Evolutionary conservation across 2,797 vertebrate genomes (phyloP), one percentile per base, ranked within the genome.

Genomic region (Cyprinodon diabolis): DNA sequence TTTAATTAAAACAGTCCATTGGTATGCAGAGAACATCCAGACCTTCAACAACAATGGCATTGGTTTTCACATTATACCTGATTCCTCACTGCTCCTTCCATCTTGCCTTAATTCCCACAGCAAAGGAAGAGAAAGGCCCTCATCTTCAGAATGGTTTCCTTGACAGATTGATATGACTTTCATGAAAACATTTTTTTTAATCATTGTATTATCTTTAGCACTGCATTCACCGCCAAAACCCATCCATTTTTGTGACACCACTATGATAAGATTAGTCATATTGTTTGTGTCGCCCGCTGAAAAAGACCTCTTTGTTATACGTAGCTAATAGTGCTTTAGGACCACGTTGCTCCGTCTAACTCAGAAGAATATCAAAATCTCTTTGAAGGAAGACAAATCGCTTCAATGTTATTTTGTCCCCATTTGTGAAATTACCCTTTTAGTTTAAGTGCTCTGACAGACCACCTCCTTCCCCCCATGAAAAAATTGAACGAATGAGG

Each of bases 371-470:
- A 81, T 83, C 77, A 85, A 78, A 86, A 80, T 84, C 56, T 82
- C 80, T 85, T 89, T 80, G 69, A 70, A 84, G 77, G 58, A 78
- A 73, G 83, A 86, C 79, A 84, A 81, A 81, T 88, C 63, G 72
- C 75, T 78, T 84, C 77, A 83, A 51, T 78, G 74, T 71, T 72
- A 43, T 84, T 90, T 92, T 68, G 54, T 82, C 77, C 85, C 82
- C 83, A 89, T 91, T 89, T 86, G 85, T 86, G 86, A 89, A 87
- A 90, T 90, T 84, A 87, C 81, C 86, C 87, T 87, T 88, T 91
- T 83, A 87, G 71, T 69, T 79, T 83, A 89, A 90, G 87, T 88
- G 89, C 87, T 86, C 76, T 81, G 78, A 88, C 84, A 60, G 82
- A 87, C 85, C 81, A 78, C 65, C 51, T 82, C 58, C 23, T 43